These are phyloP conservation scores for Amitus sp. DNA, from an alignment of 2,888 invertebrate species.

Conservation along the genomic window DNA sequence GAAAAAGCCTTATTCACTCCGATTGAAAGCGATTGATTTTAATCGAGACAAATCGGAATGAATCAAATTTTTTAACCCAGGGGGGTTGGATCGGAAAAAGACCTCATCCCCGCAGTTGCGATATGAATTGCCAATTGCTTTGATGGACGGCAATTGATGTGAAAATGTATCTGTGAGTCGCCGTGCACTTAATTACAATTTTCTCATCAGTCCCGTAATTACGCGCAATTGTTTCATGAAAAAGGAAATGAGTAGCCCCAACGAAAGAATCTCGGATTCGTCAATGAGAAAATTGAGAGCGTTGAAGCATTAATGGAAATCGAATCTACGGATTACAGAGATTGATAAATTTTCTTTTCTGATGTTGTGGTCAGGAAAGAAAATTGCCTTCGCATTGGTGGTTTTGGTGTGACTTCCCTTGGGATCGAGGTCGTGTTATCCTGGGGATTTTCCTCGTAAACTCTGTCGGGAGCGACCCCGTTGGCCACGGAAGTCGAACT, in stretches of 20 bases:
- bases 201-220: not conserved
- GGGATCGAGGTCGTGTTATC: conserved; percentile 54
- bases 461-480: conserved; percentile 53
- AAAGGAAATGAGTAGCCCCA: not conserved
- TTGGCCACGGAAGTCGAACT: conserved; percentile 54
- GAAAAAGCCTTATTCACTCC: too few species aligned
- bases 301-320: too few species aligned
- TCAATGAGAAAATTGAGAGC: too few species aligned
- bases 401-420: conserved; percentile 57
- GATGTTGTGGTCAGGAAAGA: too few species aligned
- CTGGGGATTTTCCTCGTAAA: conserved; percentile 53
- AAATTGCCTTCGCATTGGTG: conserved; percentile 55
- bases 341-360: too few species aligned
- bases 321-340: too few species aligned
- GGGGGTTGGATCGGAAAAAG: not conserved
- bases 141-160: conserved; percentile 24
- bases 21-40: too few species aligned
- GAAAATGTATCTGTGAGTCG: conserved; percentile 4
- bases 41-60: too few species aligned
- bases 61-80: too few species aligned
- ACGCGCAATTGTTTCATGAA: conserved; percentile 2
- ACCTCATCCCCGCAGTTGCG: conserved; percentile 18
- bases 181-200: conserved; percentile 5
- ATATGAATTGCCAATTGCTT: conserved; percentile 28
- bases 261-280: too few species aligned